phyloP scores from a whole-genome alignment of 2,113 vertebrate genomes.

The Promerops cafer region DNA sequence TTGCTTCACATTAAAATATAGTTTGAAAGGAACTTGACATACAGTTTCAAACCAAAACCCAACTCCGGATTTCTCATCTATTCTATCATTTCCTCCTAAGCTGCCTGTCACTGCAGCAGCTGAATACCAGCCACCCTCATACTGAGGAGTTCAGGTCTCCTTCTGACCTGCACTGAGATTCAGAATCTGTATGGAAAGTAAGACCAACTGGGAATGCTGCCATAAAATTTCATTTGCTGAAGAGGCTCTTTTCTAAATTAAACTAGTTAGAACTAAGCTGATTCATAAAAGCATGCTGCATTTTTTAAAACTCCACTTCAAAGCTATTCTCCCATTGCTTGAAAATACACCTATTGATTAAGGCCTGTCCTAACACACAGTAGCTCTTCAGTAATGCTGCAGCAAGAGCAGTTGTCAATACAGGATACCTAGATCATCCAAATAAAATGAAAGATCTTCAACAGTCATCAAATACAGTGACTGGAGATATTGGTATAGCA shows the following conservation, averaged over 20 bases:
- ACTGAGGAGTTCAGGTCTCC: background rate
- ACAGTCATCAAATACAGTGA: background rate
- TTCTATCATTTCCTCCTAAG: background rate
- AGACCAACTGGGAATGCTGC: background rate
- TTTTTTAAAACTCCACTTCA: background rate
- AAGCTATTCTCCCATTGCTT: background rate
- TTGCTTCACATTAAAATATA: constrained; percentile 1
- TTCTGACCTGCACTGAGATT: background rate
- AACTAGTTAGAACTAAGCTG: constrained; percentile 1
- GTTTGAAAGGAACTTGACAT: constrained; percentile 6
- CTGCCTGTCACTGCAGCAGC: background rate
- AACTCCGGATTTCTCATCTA: background rate
- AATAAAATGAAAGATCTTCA: background rate
- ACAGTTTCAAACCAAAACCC: background rate
- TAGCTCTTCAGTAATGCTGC: background rate
- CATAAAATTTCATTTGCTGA: constrained; percentile 28
- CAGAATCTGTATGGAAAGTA: background rate
- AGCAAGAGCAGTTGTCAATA: background rate
- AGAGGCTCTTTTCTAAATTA: constrained; percentile 50
- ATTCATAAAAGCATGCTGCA: background rate
- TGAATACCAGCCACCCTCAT: background rate
- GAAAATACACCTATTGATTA: background rate
- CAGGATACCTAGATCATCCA: background rate
- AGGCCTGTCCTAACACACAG: background rate
- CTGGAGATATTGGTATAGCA: background rate